Percentiles rank a stretch among this genome's conserved stretches.
Evolutionary conservation across 2,797 vertebrate species (phyloP).

Genomic region (Sebastes variabilis): DNA sequence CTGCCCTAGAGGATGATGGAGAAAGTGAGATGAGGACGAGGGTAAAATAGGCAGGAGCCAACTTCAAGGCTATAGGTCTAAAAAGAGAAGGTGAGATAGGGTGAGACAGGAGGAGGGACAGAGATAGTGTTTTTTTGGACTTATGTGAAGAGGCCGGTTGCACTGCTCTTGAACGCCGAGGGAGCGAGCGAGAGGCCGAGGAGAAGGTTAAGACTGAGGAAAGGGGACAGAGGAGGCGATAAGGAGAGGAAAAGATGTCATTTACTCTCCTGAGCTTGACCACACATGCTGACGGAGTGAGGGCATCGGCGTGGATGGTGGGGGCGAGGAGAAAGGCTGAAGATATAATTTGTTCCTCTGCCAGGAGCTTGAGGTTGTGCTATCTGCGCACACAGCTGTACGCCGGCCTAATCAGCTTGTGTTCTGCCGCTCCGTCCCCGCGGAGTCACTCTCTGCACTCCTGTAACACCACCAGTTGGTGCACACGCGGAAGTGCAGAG

Average conservation of each 20-base stretch:
- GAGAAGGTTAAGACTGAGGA: constrained; percentile 41
- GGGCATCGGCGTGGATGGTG: not conserved
- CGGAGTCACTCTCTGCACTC: constrained; percentile 31
- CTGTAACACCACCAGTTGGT: constrained; percentile 50
- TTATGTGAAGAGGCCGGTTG: constrained; percentile 18
- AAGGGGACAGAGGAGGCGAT: constrained; percentile 33
- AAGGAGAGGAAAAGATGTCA: constrained; percentile 47
- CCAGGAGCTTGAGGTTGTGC: constrained; percentile 60
- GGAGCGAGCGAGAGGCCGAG: not conserved
- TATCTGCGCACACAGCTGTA: constrained; percentile 69
- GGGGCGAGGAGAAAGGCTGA: constrained; percentile 15
- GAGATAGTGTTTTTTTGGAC: constrained; percentile 42
- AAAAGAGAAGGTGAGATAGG: constrained; percentile 31
- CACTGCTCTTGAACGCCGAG: constrained; percentile 10
- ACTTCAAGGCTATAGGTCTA: constrained; percentile 9
- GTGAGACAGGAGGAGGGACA: constrained; percentile 21
- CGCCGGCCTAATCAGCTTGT: constrained; percentile 60
- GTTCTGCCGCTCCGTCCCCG: constrained; percentile 49
- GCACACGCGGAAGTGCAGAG: constrained; percentile 38
- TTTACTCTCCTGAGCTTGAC: constrained; percentile 51
- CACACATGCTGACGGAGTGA: constrained; percentile 36
- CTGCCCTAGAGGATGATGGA: not conserved
- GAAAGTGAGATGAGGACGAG: not conserved
- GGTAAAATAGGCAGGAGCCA: not conserved
- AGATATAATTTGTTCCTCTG: constrained; percentile 60